Evolutionary conservation across 2,113 vertebrate species (phyloP).

Genomic region (Hoplias malabaricus): DNA sequence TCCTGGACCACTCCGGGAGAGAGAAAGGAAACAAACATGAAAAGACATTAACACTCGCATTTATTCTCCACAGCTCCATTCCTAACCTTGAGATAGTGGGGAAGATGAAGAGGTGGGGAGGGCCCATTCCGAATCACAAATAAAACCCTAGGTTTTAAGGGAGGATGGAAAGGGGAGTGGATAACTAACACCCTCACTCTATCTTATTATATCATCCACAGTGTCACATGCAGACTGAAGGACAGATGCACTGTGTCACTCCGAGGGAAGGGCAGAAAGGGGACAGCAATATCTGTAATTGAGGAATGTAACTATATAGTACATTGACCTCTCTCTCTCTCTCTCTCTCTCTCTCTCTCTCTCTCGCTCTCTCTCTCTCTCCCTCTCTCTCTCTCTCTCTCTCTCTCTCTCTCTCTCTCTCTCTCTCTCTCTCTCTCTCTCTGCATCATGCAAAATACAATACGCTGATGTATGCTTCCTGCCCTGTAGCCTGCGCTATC

Average conservation of each 20-base stretch:
- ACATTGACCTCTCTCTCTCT: conserved; percentile 38
- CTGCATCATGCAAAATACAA: too few species aligned
- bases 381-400: background rate
- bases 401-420: conserved; percentile 1
- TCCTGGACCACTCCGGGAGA: conserved; percentile 64
- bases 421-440: too few species aligned
- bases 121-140: conserved; percentile 58
- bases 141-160: conserved; percentile 62
- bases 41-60: conserved; percentile 61
- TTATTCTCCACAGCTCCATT: conserved; percentile 61
- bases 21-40: conserved; percentile 65
- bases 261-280: conserved; percentile 62
- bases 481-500: too few species aligned
- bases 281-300: conserved; percentile 70
- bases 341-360: background rate
- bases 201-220: conserved; percentile 70
- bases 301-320: conserved; percentile 65
- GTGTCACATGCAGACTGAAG: conserved; percentile 67
- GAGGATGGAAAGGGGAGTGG: background rate
- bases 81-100: conserved; percentile 69
- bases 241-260: conserved; percentile 65
- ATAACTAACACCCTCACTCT: conserved; percentile 54
- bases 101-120: conserved; percentile 59
- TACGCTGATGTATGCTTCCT: too few species aligned
- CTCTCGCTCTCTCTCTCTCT: conserved; percentile 18